Evolutionary conservation across 1,140 invertebrate species (phyloP).

Genomic region (Saccostrea glomerata): DNA sequence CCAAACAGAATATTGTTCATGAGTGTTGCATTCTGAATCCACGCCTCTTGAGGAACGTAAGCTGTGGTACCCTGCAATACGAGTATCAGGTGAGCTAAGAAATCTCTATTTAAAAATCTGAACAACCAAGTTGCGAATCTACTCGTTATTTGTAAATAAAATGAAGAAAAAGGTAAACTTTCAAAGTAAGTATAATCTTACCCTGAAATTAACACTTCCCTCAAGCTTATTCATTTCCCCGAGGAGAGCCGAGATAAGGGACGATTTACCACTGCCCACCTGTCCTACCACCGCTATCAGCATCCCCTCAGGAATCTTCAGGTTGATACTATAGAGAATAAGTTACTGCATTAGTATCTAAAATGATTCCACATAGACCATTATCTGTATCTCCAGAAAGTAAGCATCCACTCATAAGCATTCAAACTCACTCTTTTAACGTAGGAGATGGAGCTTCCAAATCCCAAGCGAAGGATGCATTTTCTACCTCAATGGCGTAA

Average conservation of each 20-base stretch:
- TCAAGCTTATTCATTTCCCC: conserved; percentile 77
- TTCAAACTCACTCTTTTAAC: conserved; percentile 63
- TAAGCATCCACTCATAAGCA: no score
- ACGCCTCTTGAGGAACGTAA: conserved; percentile 89
- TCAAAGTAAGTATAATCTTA: conserved; percentile 37
- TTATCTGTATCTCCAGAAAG: no score
- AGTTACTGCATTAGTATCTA: not conserved
- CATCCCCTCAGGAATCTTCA: conserved; percentile 73
- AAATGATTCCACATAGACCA: not conserved
- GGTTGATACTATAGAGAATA: conserved; percentile 53
- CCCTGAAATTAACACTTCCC: conserved; percentile 85
- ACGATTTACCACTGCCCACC: conserved; percentile 87
- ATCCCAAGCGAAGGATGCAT: conserved; percentile 63
- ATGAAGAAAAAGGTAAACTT: no score
- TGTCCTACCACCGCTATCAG: conserved; percentile 80
- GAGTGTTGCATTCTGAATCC: conserved; percentile 84
- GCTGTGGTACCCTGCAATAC: conserved; percentile 78
- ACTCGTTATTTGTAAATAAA: no score
- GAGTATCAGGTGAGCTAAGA: not conserved
- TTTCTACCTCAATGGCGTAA: conserved; percentile 46
- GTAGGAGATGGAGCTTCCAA: conserved; percentile 48
- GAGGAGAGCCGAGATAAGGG: conserved; percentile 83
- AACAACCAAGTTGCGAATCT: no score
- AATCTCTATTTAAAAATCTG: not conserved
- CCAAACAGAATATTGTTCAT: conserved; percentile 86